phyloP scores from a whole-genome alignment of 2,888 invertebrate species.

The Drosophila gaucha region DNA sequence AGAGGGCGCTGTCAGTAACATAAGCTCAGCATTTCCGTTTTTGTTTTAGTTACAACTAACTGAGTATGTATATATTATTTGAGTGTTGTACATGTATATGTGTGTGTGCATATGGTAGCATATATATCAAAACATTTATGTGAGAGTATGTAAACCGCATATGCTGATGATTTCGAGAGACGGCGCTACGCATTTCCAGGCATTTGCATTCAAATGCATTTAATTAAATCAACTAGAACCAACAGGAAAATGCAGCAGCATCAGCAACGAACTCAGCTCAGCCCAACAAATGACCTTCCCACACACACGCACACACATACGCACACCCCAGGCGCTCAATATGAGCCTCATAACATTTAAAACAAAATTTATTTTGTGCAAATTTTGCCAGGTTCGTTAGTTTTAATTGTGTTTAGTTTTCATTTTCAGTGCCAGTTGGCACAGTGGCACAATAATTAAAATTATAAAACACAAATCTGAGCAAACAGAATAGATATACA shows the following conservation, averaged over 20 bases:
- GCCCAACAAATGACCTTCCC: constrained; percentile 37
- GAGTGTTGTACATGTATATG: background rate
- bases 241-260: constrained; percentile 67
- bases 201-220: constrained; percentile 81
- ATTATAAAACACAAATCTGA: background rate
- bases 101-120: constrained; percentile 10
- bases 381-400: constrained; percentile 81
- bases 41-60: constrained; percentile 71
- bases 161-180: constrained; percentile 60
- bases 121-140: constrained; percentile 60
- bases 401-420: constrained; percentile 79
- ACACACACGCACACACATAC: constrained; percentile 5
- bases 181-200: constrained; percentile 61
- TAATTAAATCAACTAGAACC: constrained; percentile 81
- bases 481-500: too few relatives aligned
- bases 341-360: constrained; percentile 73
- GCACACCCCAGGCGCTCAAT: constrained; percentile 25
- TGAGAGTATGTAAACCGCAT: constrained; percentile 57
- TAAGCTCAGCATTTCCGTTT: constrained; percentile 71
- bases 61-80: constrained; percentile 13
- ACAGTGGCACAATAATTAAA: constrained; percentile 19
- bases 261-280: constrained; percentile 28
- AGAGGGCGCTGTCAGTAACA: constrained; percentile 74
- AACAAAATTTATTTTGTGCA: constrained; percentile 78
- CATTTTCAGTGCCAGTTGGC: constrained; percentile 50